A percentile compares a stretch with the other conserved stretches of the same genome.
Conservation (phyloP, 2,797 vertebrate species). For the Eremophila alpestris region DNA sequence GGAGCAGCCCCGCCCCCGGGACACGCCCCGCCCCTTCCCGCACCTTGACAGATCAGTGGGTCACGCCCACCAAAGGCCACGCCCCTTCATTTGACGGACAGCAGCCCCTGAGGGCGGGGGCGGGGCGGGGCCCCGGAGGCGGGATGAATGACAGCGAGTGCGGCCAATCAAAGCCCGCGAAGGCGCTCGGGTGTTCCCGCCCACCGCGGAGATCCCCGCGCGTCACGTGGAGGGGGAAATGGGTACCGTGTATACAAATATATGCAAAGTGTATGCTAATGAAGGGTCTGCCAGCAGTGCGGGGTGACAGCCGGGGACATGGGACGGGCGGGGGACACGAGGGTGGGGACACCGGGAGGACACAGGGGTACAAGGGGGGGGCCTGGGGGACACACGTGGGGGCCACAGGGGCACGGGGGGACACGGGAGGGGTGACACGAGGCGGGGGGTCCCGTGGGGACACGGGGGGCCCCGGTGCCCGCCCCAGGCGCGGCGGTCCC, state of each 20-base stretch:
- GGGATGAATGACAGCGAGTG: not conserved
- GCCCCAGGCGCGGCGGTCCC: not conserved
- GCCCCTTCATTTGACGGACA: not conserved
- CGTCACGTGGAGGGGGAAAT: not conserved
- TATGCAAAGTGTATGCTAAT: not conserved
- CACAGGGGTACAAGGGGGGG: too few relatives aligned
- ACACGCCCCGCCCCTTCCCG: too few relatives aligned
- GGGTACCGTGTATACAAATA: rapidly evolving
- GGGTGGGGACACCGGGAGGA: not conserved
- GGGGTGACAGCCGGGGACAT: not conserved
- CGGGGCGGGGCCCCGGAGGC: too few relatives aligned
- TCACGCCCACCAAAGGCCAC: not conserved
- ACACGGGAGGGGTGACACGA: not conserved
- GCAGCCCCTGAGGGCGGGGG: rapidly evolving
- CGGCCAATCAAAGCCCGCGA: not conserved
- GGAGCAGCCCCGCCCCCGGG: not conserved
- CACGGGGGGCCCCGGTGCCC: too few relatives aligned
- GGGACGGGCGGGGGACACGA: not conserved
- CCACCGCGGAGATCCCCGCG: not conserved
- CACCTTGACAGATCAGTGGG: too few relatives aligned
- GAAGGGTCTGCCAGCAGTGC: not conserved
- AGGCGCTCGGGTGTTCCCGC: not conserved
- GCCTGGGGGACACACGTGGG: not conserved
- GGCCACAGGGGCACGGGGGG: not conserved
- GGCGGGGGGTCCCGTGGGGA: not conserved